phyloP scores from a whole-genome alignment of 2,113 vertebrate species.

The Istiophorus platypterus region DNA sequence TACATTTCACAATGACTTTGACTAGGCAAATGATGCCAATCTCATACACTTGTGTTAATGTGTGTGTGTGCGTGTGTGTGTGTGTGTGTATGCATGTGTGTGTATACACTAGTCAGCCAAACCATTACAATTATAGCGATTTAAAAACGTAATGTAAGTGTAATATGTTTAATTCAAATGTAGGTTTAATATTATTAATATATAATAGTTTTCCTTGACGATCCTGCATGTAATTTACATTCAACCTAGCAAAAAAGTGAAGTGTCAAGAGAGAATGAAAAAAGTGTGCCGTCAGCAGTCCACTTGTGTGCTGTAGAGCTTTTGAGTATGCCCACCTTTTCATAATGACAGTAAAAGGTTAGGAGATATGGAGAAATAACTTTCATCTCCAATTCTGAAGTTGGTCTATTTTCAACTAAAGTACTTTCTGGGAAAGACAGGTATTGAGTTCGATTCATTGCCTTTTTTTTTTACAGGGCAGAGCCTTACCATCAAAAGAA shows the following conservation, averaged over 20 bases:
- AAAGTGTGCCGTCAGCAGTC: constrained; percentile 13
- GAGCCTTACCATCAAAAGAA: background rate
- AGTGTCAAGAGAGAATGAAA: constrained; percentile 11
- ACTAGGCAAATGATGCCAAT: constrained; percentile 9
- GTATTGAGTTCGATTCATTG: constrained; percentile 15
- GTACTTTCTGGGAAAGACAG: background rate
- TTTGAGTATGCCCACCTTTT: constrained; percentile 9
- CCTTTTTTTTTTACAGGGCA: constrained; percentile 14
- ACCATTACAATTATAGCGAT: too few relatives aligned
- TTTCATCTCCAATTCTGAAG: constrained; percentile 7
- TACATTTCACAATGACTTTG: constrained; percentile 19
- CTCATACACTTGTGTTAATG: too few relatives aligned
- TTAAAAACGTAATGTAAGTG: too few relatives aligned
- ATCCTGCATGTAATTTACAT: constrained; percentile 22
- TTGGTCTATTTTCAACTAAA: background rate
- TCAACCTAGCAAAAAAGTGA: background rate
- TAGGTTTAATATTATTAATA: background rate
- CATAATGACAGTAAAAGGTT: constrained; percentile 38
- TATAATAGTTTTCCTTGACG: background rate
- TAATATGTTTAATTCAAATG: too few relatives aligned
- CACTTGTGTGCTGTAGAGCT: constrained; percentile 3
- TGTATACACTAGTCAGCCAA: too few relatives aligned
- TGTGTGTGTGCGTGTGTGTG: too few relatives aligned
- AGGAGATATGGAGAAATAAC: constrained; percentile 21
- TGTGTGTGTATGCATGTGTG: too few relatives aligned